These are phyloP conservation scores for Phenganax marumi DNA, from an alignment of 92 coral and sea anemone species.

Conservation along the genomic window DNA sequence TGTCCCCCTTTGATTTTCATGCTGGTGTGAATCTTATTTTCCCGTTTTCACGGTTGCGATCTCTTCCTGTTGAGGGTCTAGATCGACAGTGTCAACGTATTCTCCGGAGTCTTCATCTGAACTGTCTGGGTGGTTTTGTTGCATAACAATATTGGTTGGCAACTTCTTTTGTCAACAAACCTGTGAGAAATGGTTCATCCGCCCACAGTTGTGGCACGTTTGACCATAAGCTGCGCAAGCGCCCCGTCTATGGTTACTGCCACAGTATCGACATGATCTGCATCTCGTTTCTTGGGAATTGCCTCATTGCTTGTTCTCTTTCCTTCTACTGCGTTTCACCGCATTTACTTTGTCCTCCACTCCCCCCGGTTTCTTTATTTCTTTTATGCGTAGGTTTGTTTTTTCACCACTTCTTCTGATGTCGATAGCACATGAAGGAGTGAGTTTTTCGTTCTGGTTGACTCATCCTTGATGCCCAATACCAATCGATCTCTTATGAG, in stretches of 20 bases:
- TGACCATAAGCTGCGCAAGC: constrained; percentile 44
- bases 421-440: constrained; percentile 22
- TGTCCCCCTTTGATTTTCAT: constrained; percentile 26
- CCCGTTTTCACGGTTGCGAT: neutral
- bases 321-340: neutral
- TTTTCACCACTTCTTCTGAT: constrained; percentile 44
- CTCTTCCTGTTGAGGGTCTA: constrained; percentile 28
- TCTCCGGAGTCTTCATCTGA: constrained; percentile 30
- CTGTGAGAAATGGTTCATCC: constrained; percentile 8
- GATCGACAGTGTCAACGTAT: constrained; percentile 26
- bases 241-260: constrained; percentile 38
- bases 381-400: constrained; percentile 21
- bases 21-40: neutral
- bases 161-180: constrained; percentile 10
- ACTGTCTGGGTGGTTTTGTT: constrained; percentile 2
- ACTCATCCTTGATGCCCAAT: constrained; percentile 30
- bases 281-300: neutral
- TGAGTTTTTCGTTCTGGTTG: constrained; percentile 15
- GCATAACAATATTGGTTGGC: neutral
- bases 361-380: constrained; percentile 18
- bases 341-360: neutral
- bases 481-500: constrained; percentile 49
- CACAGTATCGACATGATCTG: constrained; percentile 5
- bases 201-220: constrained; percentile 13
- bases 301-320: neutral